phyloP scores from a whole-genome alignment of 1,140 invertebrate genomes.

The Nasonia vitripennis region DNA sequence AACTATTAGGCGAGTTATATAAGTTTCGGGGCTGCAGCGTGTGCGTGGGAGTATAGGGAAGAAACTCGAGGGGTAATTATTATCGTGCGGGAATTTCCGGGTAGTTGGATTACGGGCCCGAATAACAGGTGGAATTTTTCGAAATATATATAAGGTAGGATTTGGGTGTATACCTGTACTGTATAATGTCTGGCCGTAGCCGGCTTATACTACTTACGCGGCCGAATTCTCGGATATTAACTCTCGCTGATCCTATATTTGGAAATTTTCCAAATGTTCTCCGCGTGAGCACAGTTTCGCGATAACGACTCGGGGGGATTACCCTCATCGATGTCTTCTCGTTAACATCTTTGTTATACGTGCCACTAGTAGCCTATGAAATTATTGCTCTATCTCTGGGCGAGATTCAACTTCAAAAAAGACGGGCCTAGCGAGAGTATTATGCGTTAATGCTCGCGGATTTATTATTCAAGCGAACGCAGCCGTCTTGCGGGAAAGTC shows the following conservation, averaged over 20 bases:
- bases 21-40: neutral
- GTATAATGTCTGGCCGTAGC: neutral
- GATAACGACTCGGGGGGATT: too few relatives aligned
- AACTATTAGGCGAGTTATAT: conserved; percentile 31
- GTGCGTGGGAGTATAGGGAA: too few relatives aligned
- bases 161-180: neutral
- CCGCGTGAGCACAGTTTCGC: neutral
- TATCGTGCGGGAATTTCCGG: neutral
- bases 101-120: neutral
- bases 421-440: too few relatives aligned
- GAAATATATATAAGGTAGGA: neutral
- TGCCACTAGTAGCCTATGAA: too few relatives aligned
- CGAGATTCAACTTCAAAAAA: too few relatives aligned
- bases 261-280: neutral
- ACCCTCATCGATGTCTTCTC: neutral
- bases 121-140: neutral
- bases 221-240: neutral
- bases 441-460: neutral
- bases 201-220: neutral
- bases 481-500: neutral
- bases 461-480: conserved; percentile 13
- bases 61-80: neutral
- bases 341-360: neutral
- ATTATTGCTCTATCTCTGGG: too few relatives aligned
- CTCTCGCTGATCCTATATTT: neutral